Evolutionary conservation across 2,888 invertebrate species (phyloP), one percentile per base, ranked within the genome.

Genomic region (Caenorhabditis sp.): DNA sequence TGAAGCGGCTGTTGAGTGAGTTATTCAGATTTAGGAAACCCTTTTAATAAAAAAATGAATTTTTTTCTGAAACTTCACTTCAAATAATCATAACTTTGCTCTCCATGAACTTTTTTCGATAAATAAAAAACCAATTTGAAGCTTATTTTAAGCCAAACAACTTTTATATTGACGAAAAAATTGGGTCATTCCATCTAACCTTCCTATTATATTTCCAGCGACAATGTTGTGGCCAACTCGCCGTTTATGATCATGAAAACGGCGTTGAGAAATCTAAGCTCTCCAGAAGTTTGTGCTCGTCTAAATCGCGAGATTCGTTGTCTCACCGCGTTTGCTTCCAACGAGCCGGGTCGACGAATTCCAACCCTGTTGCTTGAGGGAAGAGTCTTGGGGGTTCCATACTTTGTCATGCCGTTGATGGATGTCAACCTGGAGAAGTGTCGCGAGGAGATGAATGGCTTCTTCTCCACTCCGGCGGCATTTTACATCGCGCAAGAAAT

Each of bases 401-500:
- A 69, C 38, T 73, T 67, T 31, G 72, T 73, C 10, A 73, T 63
- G 8, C 31, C 31, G 10, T 57, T 73, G 7, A 60, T 50, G 52
- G 73, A 69, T 31, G 57, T 59, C 0, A 73, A 66, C 23, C 23
- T 73, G 38, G 73, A 73, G 26, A 73, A 73, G 38, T 68, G 67
- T 53, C 73, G 69, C 26, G 73, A 73, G 57, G 69, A 69, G 36
- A 73, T 72, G 67, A 67, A 67, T 14, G 72, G 67, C 17, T 3
- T 21, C 14, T 68, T 73, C 17, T 52, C 53, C 23, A 14, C 59
- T 10, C 57, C 52, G 14, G 69, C 73, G 0, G 63, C 63, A 7
- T 73, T 63, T n/a, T 61, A 52, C 23, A 69, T 73, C 23, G 65
- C 68, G 14, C 73, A 66, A 23, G 73, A 73, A 31, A 43, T 69